Percentiles rank a stretch among this genome's conserved stretches.
Conservation (phyloP, 2,113 vertebrate genomes). For the Anthoscopus minutus region DNA sequence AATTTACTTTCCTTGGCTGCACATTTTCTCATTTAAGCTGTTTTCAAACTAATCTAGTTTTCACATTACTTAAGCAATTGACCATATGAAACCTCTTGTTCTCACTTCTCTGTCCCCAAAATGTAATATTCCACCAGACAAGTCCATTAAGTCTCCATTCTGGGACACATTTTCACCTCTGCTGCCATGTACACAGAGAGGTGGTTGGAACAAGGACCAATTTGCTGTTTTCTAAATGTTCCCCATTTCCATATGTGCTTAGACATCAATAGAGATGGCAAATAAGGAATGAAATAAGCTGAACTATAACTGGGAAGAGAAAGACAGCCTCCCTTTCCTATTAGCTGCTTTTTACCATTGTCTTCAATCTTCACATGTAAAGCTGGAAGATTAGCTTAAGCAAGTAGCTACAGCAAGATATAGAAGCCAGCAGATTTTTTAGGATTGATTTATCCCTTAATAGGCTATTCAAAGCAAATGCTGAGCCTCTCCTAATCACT, state of each 20-base stretch:
- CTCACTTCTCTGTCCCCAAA: neutral
- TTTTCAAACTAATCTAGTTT: neutral
- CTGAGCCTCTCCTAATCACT: neutral
- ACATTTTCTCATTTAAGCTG: neutral
- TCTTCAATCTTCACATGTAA: neutral
- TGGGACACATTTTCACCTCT: neutral
- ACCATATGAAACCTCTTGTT: neutral
- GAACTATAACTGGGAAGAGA: neutral
- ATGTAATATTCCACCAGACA: neutral
- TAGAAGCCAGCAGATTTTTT: neutral
- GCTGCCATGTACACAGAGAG: neutral
- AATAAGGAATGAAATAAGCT: neutral
- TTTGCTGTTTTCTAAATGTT: neutral
- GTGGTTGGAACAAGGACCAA: neutral
- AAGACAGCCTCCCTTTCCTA: neutral
- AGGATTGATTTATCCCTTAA: neutral
- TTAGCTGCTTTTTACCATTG: neutral
- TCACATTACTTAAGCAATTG: slow-evolving; percentile 18
- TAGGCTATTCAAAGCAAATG: neutral
- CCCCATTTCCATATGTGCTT: neutral
- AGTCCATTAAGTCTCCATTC: neutral
- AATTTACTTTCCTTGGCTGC: neutral
- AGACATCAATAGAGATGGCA: neutral
- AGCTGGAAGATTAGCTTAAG: neutral
- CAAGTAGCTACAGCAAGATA: neutral